Base-by-base conservation (phyloP, 2,888 invertebrate species). In the Pyrgus malvae region DNA sequence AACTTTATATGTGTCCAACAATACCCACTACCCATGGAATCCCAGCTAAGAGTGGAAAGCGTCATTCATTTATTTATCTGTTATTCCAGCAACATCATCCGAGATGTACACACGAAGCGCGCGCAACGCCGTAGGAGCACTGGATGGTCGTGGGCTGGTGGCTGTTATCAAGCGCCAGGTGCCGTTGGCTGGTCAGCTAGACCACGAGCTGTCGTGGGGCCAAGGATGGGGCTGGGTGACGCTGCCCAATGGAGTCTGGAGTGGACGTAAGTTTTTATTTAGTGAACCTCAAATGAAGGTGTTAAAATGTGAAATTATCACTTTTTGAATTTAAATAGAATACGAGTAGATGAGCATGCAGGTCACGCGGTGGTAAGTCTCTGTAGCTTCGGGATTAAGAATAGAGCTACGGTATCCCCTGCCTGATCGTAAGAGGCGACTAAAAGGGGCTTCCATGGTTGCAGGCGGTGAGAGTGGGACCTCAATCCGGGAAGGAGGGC, bases 181-280 rank as follows among this genome's bases (percentile, higher is more conserved):
- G 19, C 90, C 90, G 0, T 74, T 90, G 37, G 90, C 90, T 0
- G 90, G 90, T 0, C 83, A 93, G 78, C 90, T 88, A 69, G 92
- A 81, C 76, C 92, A 80, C 71, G 91, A 81, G 78, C 91, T 78
- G 68, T 91, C 91, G 64, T 95, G 94, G 94, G 94, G 94, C 3
- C 94, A 94, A 66, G 94, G 94, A 41, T 94, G 94, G 94, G 94
- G 94, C 1, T 94, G 94, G 94, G 93, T 93, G 51, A 93, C 93
- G 9, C 72, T 93, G 67, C 93, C 93, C 8, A 93, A 93, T 57
- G 93, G 93, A 6, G 93, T 92, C 1, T 93, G 93, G 93, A 93
- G 92, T 65, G 93, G 93, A 69, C 92, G 93, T 92, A 64, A 87
- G 89, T 87, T 63, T 42, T 14, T 0, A 29, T 31, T 29, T 8